These are phyloP conservation scores for Malthinus flaveolus DNA, from an alignment of 2,888 invertebrate species.

Conservation along the genomic window DNA sequence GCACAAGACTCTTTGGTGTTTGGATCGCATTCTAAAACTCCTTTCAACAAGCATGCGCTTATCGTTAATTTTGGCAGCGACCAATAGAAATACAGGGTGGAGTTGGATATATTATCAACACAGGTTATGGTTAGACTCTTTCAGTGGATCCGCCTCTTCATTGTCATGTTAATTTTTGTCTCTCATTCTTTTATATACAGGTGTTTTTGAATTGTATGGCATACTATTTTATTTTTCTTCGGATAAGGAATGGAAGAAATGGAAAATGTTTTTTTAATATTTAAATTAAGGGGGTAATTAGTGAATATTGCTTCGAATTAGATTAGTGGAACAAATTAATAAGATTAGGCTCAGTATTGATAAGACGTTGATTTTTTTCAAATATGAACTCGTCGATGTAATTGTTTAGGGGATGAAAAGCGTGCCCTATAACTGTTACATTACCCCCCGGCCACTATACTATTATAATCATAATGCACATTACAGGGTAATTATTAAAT, in stretches of 20 bases:
- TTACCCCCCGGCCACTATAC: slow-evolving; percentile 29
- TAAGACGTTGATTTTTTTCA: neutral
- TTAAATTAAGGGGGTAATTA: neutral
- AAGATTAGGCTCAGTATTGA: neutral
- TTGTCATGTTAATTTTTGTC: slow-evolving; percentile 57
- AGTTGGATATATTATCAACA: slow-evolving; percentile 47
- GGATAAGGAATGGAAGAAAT: slow-evolving; percentile 5
- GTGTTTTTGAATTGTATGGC: slow-evolving; percentile 53
- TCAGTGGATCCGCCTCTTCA: slow-evolving; percentile 49
- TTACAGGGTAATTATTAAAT: slow-evolving; percentile 53
- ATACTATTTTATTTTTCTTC: slow-evolving; percentile 22
- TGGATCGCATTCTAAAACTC: slow-evolving; percentile 32
- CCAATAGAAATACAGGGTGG: slow-evolving; percentile 50
- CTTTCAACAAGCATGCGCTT: slow-evolving; percentile 43
- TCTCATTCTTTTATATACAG: slow-evolving; percentile 54
- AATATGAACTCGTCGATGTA: slow-evolving; percentile 36
- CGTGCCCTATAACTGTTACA: slow-evolving; percentile 33
- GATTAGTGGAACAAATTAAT: neutral
- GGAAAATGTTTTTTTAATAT: slow-evolving; percentile 1
- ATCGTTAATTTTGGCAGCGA: slow-evolving; percentile 33
- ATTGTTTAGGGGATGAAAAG: slow-evolving; percentile 31
- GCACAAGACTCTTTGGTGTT: slow-evolving; percentile 49
- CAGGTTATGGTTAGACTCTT: slow-evolving; percentile 52
- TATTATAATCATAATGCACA: slow-evolving; percentile 51
- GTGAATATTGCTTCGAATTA: slow-evolving; percentile 5